Evolutionary conservation across 2,888 invertebrate genomes (phyloP).

Genomic region (Slavum lentiscoides): DNA sequence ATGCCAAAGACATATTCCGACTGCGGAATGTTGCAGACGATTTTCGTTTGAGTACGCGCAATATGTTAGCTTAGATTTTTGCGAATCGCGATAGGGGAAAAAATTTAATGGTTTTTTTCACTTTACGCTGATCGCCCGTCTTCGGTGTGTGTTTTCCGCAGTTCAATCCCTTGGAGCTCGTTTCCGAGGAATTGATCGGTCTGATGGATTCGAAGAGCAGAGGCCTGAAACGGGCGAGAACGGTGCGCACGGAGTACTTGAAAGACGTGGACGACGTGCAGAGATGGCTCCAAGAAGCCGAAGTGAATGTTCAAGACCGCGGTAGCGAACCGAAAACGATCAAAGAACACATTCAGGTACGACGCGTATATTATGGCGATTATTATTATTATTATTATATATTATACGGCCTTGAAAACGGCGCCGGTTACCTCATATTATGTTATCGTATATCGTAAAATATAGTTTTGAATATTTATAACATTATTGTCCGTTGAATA

Average conservation of each 20-base stretch:
- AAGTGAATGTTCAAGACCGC: slow-evolving; percentile 80
- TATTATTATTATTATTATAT: neutral
- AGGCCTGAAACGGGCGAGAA: slow-evolving; percentile 83
- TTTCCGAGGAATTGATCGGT: slow-evolving; percentile 76
- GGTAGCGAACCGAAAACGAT: slow-evolving; percentile 76
- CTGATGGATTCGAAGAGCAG: slow-evolving; percentile 86
- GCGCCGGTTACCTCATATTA: neutral
- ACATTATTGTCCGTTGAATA: neutral
- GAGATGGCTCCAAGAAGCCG: slow-evolving; percentile 81
- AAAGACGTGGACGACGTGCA: slow-evolving; percentile 79
- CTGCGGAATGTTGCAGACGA: too few species aligned
- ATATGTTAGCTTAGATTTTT: too few species aligned
- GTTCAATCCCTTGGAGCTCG: slow-evolving; percentile 78
- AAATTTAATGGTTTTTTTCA: too few species aligned
- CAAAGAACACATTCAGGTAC: slow-evolving; percentile 72
- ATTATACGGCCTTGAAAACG: neutral
- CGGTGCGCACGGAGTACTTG: slow-evolving; percentile 78
- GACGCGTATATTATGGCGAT: neutral
- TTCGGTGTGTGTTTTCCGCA: slow-evolving; percentile 59
- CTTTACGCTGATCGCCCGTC: neutral
- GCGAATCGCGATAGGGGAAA: too few species aligned
- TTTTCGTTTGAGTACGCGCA: too few species aligned
- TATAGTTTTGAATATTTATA: neutral
- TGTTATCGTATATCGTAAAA: neutral
- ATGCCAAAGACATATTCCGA: too few species aligned